Evolutionary conservation across 2,797 vertebrate species (phyloP).

Genomic region (Mormyrus proboscirostris): DNA sequence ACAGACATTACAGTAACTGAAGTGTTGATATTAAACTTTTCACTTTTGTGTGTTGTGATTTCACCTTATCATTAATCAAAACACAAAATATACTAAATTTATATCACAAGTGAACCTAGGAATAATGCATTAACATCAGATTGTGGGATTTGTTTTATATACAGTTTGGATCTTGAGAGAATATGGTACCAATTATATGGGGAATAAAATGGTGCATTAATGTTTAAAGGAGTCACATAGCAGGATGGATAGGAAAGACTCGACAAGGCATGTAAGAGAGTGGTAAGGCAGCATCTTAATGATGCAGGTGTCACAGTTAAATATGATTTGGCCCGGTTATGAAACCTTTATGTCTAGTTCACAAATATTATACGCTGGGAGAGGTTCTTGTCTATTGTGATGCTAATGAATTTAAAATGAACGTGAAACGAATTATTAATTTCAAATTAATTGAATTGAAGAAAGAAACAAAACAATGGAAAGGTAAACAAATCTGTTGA

Average conservation of each 20-base stretch:
- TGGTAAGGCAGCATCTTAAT: background rate
- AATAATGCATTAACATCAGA: background rate
- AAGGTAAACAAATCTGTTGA: background rate
- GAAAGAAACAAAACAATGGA: background rate
- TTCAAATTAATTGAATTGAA: background rate
- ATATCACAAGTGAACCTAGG: background rate
- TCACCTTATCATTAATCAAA: background rate
- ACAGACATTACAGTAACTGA: background rate
- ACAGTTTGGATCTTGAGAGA: background rate
- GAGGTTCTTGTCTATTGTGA: background rate
- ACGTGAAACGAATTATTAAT: background rate
- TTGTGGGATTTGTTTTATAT: background rate
- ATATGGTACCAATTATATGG: background rate
- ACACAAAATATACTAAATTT: background rate
- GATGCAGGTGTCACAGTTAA: background rate
- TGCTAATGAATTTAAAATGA: background rate
- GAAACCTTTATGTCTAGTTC: background rate
- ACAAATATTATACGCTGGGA: background rate
- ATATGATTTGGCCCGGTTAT: background rate
- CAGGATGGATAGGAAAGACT: background rate
- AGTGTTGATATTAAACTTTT: background rate
- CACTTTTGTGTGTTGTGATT: background rate
- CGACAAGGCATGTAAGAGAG: background rate
- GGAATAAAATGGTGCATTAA: background rate
- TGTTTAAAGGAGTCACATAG: background rate